These are phyloP conservation scores for Callinectes sapidus DNA, from an alignment of 2,888 invertebrate species.

Conservation along the genomic window DNA sequence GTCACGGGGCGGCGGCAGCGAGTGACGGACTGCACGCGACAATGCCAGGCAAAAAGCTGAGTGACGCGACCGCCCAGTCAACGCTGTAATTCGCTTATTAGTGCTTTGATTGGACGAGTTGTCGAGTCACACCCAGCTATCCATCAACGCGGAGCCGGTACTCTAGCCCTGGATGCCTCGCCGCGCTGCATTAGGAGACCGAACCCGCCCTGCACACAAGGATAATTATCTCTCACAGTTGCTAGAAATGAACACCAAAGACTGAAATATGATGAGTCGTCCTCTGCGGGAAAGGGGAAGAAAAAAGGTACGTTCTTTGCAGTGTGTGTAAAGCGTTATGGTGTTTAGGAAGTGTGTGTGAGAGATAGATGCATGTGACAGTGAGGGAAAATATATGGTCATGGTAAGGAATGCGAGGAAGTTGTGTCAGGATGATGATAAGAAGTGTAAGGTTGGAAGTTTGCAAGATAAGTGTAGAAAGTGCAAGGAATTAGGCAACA, in stretches of 20 bases:
- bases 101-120: slow-evolving; percentile 23
- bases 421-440: not conserved
- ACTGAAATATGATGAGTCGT: not conserved
- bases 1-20: not conserved
- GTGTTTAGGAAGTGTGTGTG: not conserved
- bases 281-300: not conserved
- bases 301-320: not conserved
- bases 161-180: not conserved
- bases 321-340: not conserved
- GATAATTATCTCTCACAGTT: not conserved
- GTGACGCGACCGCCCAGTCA: not conserved
- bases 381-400: not conserved
- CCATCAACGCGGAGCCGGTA: not conserved
- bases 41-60: not conserved
- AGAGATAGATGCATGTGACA: not conserved
- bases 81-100: slow-evolving; percentile 26
- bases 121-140: slow-evolving; percentile 24
- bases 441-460: not conserved
- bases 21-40: not conserved
- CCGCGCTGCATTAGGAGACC: not conserved
- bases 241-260: not conserved
- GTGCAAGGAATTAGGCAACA: too few species aligned
- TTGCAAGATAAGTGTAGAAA: too few species aligned
- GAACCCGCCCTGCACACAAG: not conserved
- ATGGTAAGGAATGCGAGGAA: too few species aligned